Percentiles rank a stretch among this genome's conserved stretches.
Evolutionary conservation across 1,140 invertebrate genomes (phyloP).

Genomic region (Drosophila asahinai): DNA sequence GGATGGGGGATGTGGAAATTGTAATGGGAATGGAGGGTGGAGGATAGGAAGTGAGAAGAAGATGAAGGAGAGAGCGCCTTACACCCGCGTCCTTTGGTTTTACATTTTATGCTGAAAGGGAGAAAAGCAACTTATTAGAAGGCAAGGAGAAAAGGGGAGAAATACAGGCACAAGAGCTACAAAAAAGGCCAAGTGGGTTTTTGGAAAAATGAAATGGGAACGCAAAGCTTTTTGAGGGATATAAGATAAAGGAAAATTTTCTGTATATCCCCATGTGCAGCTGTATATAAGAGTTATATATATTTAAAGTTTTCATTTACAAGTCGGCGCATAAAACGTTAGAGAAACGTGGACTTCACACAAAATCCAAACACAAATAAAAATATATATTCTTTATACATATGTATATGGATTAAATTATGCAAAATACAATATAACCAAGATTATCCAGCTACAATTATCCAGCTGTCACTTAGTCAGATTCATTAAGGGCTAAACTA

Average conservation of each 20-base stretch:
- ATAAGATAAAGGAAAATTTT: constrained; percentile 65
- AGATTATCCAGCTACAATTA: not conserved
- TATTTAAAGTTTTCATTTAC: not conserved
- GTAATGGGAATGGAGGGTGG: not conserved
- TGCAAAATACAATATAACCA: not conserved
- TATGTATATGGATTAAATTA: not conserved
- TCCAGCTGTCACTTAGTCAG: too few species aligned
- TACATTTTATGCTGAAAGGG: constrained; percentile 18
- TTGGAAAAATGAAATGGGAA: constrained; percentile 48
- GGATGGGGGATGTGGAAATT: not conserved
- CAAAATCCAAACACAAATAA: not conserved
- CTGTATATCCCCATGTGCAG: constrained; percentile 15
- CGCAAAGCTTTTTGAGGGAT: constrained; percentile 33
- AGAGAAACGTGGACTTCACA: not conserved
- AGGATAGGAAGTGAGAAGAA: not conserved
- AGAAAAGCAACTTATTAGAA: constrained; percentile 28
- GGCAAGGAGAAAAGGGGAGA: constrained; percentile 9
- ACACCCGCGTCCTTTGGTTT: constrained; percentile 19
- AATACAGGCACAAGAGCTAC: constrained; percentile 37
- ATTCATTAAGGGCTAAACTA: too few species aligned
- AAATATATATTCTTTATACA: not conserved
- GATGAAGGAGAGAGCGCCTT: constrained; percentile 11
- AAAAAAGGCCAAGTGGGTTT: constrained; percentile 61
- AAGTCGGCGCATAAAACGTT: not conserved
- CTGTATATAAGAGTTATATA: not conserved